Percentiles rank a stretch among this genome's conserved stretches.
These are phyloP conservation scores for Troglohyphantes excavatus DNA, from an alignment of 2,888 invertebrate species.

Conservation along the genomic window DNA sequence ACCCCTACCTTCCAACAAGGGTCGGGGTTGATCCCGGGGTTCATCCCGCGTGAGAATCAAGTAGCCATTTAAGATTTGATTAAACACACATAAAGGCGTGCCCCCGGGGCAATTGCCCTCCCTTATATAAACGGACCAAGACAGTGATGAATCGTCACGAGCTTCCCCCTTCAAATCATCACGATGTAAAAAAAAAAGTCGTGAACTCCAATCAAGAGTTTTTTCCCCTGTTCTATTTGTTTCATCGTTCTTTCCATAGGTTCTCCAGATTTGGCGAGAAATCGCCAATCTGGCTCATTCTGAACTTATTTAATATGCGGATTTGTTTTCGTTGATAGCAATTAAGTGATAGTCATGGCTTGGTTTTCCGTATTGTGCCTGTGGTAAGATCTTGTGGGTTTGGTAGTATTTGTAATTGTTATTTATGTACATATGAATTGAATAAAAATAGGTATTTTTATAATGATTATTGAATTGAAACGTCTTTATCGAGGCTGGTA, in stretches of 20 bases:
- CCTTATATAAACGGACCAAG: constrained; percentile 73
- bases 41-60: constrained; percentile 73
- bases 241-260: not conserved
- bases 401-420: too few relatives aligned
- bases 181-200: constrained; percentile 22
- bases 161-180: constrained; percentile 58
- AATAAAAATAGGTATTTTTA: too few relatives aligned
- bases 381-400: too few relatives aligned
- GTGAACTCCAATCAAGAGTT: constrained; percentile 30
- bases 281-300: too few relatives aligned
- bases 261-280: too few relatives aligned
- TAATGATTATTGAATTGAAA: too few relatives aligned
- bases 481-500: too few relatives aligned
- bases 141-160: constrained; percentile 66
- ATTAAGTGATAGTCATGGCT: too few relatives aligned
- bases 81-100: constrained; percentile 74
- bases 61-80: constrained; percentile 79
- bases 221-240: constrained; percentile 15
- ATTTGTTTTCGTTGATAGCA: too few relatives aligned
- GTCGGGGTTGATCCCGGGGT: constrained; percentile 26
- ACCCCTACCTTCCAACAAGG: constrained; percentile 27
- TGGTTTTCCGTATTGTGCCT: too few relatives aligned
- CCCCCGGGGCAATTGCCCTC: constrained; percentile 62
- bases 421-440: too few relatives aligned
- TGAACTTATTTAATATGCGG: too few relatives aligned